These are phyloP conservation scores for Prunella fulvescens DNA, from an alignment of 2,113 vertebrate species.

Conservation along the genomic window DNA sequence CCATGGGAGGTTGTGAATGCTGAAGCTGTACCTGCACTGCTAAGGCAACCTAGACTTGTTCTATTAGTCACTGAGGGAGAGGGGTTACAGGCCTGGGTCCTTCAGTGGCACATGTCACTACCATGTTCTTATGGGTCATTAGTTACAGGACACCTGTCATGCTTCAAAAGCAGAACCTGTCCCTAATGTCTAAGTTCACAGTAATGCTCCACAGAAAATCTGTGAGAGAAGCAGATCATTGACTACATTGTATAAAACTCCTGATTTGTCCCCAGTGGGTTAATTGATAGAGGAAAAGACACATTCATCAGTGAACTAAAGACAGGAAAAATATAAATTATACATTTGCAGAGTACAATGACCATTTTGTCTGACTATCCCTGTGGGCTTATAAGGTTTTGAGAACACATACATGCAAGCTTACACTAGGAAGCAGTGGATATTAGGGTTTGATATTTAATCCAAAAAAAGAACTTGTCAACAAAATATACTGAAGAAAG, in stretches of 20 bases:
- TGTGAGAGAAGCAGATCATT: not conserved
- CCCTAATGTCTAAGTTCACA: not conserved
- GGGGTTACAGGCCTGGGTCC: not conserved
- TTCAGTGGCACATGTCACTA: not conserved
- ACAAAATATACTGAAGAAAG: not conserved
- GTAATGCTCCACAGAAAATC: not conserved
- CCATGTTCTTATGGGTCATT: not conserved
- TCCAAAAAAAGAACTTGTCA: not conserved
- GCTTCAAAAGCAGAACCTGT: not conserved
- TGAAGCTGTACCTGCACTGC: not conserved
- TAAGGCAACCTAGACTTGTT: not conserved
- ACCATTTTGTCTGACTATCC: not conserved
- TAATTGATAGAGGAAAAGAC: not conserved
- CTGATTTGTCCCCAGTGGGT: not conserved
- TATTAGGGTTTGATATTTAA: not conserved
- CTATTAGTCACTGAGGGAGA: not conserved
- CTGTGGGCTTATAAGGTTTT: not conserved
- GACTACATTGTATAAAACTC: not conserved
- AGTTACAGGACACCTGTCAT: not conserved
- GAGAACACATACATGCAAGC: not conserved
- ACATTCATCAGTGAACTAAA: not conserved
- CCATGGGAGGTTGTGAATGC: not conserved
- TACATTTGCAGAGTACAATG: not conserved
- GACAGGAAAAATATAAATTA: not conserved
- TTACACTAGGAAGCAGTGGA: not conserved